Evolutionary conservation across 1,140 invertebrate species (phyloP).

Genomic region (Cheumatopsyche charites): DNA sequence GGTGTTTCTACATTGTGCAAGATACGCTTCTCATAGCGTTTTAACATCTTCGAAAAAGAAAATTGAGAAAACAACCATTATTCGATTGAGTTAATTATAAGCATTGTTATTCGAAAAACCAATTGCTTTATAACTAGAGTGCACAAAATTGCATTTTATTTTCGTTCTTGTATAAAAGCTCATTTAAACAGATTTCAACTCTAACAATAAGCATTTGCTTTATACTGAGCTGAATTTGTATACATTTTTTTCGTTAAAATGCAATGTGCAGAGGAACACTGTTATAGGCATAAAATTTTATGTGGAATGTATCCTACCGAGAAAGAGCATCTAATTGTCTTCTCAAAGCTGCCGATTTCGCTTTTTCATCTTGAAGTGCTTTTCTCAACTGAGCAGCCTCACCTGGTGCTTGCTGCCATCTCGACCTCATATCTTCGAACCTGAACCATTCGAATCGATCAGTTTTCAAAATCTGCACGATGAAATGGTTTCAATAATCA

Average conservation of each 20-base stretch:
- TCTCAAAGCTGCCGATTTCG: constrained; percentile 39
- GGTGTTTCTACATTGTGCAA: neutral
- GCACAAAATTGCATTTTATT: neutral
- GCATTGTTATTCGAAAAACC: neutral
- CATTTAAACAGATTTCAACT: too few relatives aligned
- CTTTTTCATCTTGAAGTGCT: constrained; percentile 45
- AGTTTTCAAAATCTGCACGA: too few relatives aligned
- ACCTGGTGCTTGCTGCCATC: constrained; percentile 46
- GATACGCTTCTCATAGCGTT: neutral
- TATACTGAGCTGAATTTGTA: too few relatives aligned
- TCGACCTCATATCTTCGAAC: constrained; percentile 45
- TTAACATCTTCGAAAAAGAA: neutral
- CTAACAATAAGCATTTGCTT: too few relatives aligned
- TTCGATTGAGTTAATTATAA: neutral
- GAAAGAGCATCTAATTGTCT: constrained; percentile 45
- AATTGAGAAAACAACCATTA: neutral
- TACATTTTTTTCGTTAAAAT: too few relatives aligned
- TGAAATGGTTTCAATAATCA: neutral
- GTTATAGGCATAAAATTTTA: neutral
- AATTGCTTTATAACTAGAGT: neutral
- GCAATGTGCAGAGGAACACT: neutral
- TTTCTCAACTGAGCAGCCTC: constrained; percentile 43
- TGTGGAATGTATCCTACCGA: constrained; percentile 38
- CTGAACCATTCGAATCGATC: constrained; percentile 31
- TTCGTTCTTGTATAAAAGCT: too few relatives aligned